Percentiles rank a stretch among this genome's conserved stretches.
These are phyloP conservation scores for Macrotis lagotis DNA, from an alignment of 2,113 vertebrate species.

Conservation along the genomic window DNA sequence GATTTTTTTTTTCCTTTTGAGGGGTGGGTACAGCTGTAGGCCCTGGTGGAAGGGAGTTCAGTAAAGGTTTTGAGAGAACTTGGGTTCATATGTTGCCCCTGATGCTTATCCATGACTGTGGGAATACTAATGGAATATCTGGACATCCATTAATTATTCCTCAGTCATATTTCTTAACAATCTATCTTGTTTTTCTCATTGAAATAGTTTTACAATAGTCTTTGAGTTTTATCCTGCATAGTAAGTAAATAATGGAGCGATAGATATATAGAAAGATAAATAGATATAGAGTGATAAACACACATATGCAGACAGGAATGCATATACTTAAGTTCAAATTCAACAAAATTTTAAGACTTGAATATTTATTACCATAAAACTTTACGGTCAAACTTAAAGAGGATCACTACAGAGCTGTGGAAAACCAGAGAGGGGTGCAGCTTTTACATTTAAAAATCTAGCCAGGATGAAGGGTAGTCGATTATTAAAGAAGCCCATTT, in stretches of 20 bases:
- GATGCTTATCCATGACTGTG: neutral
- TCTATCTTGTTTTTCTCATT: neutral
- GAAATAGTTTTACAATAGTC: neutral
- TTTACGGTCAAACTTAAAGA: neutral
- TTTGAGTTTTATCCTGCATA: neutral
- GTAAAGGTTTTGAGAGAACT: neutral
- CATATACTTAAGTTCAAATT: neutral
- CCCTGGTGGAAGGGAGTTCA: neutral
- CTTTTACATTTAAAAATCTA: constrained; percentile 45
- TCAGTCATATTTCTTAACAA: neutral
- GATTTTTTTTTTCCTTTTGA: neutral
- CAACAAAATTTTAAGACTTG: constrained; percentile 12
- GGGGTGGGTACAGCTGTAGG: neutral
- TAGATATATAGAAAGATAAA: neutral
- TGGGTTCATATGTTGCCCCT: neutral
- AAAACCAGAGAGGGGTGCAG: neutral
- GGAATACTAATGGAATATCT: neutral
- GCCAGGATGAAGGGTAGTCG: neutral
- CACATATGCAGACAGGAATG: neutral
- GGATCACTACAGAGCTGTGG: neutral
- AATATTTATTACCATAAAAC: neutral
- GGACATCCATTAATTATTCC: neutral
- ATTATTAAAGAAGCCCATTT: constrained; percentile 42
- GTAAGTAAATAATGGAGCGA: neutral
- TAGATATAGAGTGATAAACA: neutral